phyloP scores from a whole-genome alignment of 2,797 vertebrate genomes.

The Miichthys miiuy region DNA sequence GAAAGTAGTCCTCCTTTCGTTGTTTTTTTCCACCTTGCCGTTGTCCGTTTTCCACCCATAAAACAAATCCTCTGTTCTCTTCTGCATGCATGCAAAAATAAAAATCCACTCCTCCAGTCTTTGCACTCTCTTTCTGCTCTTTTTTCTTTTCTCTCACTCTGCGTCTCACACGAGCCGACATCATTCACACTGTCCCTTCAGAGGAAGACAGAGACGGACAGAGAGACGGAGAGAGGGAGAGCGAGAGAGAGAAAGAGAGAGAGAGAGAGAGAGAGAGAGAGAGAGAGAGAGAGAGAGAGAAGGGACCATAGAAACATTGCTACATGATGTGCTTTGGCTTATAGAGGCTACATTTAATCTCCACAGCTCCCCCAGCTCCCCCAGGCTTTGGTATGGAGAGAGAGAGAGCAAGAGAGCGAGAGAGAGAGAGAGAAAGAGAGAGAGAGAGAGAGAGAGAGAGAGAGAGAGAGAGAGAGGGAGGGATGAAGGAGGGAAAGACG shows the following conservation, averaged over 20 bases:
- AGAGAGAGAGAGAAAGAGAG: constrained; percentile 62
- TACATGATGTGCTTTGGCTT: constrained; percentile 94
- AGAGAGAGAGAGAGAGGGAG: constrained; percentile 81
- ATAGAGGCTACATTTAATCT: constrained; percentile 98
- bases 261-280: constrained; percentile 35
- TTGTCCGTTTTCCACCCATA: constrained; percentile 73
- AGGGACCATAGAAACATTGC: constrained; percentile 88
- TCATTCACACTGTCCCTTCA: constrained; percentile 68
- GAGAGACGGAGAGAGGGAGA: constrained; percentile 27
- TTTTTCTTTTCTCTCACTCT: constrained; percentile 41
- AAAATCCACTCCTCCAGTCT: constrained; percentile 59
- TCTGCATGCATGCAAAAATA: constrained; percentile 54
- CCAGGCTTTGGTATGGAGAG: constrained; percentile 89
- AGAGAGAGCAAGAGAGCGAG: constrained; percentile 73
- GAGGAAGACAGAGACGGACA: constrained; percentile 20
- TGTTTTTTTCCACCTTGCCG: constrained; percentile 69
- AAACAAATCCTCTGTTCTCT: constrained; percentile 68
- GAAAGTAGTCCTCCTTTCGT: constrained; percentile 71
- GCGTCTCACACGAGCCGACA: constrained; percentile 53
- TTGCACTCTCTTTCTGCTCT: constrained; percentile 20
- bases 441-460: constrained; percentile 69
- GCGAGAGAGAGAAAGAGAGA: constrained; percentile 29
- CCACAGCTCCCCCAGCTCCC: constrained; percentile 93
- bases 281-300: constrained; percentile 53
- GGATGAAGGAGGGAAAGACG: constrained; percentile 86